Percentiles rank a stretch among this genome's conserved stretches.
Evolutionary conservation across 1,140 invertebrate species (phyloP).

Genomic region (Geopemphigus sp.): DNA sequence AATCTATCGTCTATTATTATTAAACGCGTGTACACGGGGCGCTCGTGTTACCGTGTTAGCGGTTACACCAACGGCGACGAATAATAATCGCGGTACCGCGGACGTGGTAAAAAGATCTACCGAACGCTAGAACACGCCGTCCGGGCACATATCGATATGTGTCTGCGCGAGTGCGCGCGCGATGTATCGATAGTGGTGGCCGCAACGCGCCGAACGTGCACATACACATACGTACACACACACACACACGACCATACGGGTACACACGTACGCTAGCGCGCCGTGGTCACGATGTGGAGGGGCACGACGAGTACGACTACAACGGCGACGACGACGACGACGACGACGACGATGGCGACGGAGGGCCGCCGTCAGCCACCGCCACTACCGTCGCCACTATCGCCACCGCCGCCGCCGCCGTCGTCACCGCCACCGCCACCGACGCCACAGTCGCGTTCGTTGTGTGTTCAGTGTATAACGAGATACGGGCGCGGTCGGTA

Average conservation of each 20-base stretch:
- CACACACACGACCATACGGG: not conserved
- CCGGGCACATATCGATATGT: not conserved
- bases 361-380: conserved; percentile 16
- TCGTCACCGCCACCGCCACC: no score
- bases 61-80: no score
- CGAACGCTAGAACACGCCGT: not conserved
- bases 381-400: not conserved
- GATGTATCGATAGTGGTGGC: conserved; percentile 25
- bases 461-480: conserved; percentile 35
- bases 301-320: not conserved
- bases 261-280: not conserved
- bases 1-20: no score
- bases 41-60: no score
- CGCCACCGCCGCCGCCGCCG: no score
- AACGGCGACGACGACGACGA: not conserved
- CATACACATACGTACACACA: not conserved
- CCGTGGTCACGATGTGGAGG: not conserved
- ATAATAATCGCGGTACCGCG: no score
- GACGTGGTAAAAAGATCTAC: no score
- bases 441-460: not conserved
- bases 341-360: not conserved
- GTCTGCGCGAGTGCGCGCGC: not conserved
- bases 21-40: no score
- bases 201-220: not conserved
- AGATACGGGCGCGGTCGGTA: conserved; percentile 45